Evolutionary conservation across 2,888 invertebrate species (phyloP).

Genomic region (Meghimatium bilineatum): DNA sequence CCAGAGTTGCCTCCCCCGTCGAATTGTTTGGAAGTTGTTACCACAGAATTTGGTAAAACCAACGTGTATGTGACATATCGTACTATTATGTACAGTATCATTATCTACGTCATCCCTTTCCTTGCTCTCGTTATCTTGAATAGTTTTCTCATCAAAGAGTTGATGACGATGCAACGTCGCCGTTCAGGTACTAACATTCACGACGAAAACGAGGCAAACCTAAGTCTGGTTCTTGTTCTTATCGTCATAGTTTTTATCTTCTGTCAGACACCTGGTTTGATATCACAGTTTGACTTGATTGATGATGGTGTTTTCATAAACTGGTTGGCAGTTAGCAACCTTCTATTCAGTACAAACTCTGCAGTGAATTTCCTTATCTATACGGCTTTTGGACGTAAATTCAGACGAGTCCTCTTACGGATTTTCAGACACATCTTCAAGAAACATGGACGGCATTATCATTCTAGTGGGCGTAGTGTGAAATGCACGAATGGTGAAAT

Average conservation of each 20-base stretch:
- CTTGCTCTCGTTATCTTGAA: constrained; percentile 65
- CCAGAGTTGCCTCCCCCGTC: not conserved
- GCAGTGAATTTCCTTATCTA: constrained; percentile 75
- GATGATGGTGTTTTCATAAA: constrained; percentile 59
- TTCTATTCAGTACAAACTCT: constrained; percentile 71
- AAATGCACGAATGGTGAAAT: constrained; percentile 11
- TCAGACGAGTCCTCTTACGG: constrained; percentile 67
- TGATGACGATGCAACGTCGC: constrained; percentile 69
- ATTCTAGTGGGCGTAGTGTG: not conserved
- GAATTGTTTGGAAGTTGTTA: constrained; percentile 56
- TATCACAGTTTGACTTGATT: constrained; percentile 69
- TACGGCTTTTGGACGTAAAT: constrained; percentile 71
- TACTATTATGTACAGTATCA: constrained; percentile 63
- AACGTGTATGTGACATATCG: constrained; percentile 61
- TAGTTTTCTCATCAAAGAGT: constrained; percentile 66
- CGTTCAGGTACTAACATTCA: constrained; percentile 65
- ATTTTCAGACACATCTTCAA: constrained; percentile 57
- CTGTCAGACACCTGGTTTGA: constrained; percentile 73
- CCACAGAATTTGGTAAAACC: constrained; percentile 62
- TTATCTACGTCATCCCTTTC: constrained; percentile 68
- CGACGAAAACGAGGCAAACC: constrained; percentile 69
- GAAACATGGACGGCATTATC: constrained; percentile 11
- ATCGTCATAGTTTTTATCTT: constrained; percentile 74
- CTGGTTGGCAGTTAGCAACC: constrained; percentile 71
- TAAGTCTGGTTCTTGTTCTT: constrained; percentile 71